Conservation (phyloP, 1,140 invertebrate genomes). For the Lepidurus couesii region DNA sequence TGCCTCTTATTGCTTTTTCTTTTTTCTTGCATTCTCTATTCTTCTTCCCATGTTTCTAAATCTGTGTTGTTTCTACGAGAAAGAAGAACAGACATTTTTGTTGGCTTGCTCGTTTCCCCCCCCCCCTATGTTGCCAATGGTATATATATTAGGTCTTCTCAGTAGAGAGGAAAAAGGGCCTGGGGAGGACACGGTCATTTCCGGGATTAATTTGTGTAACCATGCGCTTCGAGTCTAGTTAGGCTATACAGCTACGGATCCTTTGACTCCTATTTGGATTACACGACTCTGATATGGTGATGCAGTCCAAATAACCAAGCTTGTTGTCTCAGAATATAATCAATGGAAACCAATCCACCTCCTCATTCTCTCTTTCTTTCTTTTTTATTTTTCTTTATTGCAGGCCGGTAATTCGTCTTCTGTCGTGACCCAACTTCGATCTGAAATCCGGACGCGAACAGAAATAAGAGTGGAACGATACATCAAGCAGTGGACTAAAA, state of each 20-base stretch:
- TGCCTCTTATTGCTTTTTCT: not conserved
- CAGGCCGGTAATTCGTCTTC: not conserved
- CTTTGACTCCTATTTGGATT: not conserved
- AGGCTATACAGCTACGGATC: not conserved
- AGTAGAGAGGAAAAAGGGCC: too few species aligned
- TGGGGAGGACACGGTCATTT: not conserved
- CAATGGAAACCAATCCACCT: not conserved
- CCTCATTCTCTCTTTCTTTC: not conserved
- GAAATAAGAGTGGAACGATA: too few species aligned
- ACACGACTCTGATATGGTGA: not conserved
- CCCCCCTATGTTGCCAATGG: not conserved
- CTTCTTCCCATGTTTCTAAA: conserved; percentile 11
- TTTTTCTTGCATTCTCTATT: not conserved
- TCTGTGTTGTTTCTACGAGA: not conserved
- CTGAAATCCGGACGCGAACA: too few species aligned
- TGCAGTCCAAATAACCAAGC: not conserved
- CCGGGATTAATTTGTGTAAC: not conserved
- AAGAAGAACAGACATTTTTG: not conserved
- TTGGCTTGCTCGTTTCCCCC: conserved; percentile 17
- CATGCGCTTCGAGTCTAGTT: not conserved
- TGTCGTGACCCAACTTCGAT: not conserved
- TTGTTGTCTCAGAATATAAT: not conserved
- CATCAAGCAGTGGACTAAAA: too few species aligned
- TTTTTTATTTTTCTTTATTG: not conserved
- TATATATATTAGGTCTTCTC: too few species aligned